Percentiles rank a stretch among this genome's conserved stretches.
phyloP scores from a whole-genome alignment of 2,888 invertebrate genomes.

The Meganola albula region DNA sequence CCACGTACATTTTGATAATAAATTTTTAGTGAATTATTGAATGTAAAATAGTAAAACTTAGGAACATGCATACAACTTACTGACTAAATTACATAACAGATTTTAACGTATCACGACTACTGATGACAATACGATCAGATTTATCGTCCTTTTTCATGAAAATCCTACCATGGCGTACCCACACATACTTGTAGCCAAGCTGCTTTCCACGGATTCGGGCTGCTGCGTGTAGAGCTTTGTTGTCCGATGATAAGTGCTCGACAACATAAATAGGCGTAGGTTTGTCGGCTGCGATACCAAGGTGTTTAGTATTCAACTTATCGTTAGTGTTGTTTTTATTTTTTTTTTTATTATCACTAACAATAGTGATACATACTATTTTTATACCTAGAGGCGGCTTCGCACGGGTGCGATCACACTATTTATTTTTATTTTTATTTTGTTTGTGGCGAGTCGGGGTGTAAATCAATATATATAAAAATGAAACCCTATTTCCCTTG shows the following conservation, averaged over 20 bases:
- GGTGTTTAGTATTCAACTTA: not conserved
- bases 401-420: no score
- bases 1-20: conserved; percentile 6
- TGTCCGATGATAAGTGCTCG: no score
- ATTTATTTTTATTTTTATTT: no score
- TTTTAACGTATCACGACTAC: not conserved
- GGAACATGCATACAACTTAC: not conserved
- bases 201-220: not conserved
- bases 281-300: not conserved
- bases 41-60: not conserved
- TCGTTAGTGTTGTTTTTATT: not conserved
- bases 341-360: no score
- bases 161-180: conserved; percentile 4
- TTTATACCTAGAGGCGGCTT: no score
- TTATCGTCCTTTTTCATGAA: conserved; percentile 1
- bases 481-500: no score
- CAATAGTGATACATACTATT: no score
- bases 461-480: no score
- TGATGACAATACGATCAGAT: conserved; percentile 1
- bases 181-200: not conserved
- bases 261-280: not conserved
- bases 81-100: not conserved
- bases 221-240: not conserved
- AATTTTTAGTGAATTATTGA: not conserved
- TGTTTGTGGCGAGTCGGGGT: no score